phyloP scores from a whole-genome alignment of 2,797 vertebrate genomes.

The Coranthus polyacanthus region DNA sequence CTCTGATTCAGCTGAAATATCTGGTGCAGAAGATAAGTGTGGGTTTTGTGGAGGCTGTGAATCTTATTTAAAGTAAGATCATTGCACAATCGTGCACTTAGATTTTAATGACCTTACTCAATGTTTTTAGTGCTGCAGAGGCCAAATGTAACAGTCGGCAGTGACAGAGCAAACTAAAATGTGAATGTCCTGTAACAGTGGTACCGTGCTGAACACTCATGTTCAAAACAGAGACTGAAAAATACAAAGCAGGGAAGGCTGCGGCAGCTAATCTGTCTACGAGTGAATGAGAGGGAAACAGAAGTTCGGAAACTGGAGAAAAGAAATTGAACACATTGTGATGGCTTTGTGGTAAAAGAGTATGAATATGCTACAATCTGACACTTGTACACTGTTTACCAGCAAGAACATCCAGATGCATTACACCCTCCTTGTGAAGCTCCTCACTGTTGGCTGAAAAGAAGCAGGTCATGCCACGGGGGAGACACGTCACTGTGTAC shows the following conservation, averaged over 20 bases:
- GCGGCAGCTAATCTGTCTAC: conserved; percentile 13
- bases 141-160: conserved; percentile 20
- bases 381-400: conserved; percentile 39
- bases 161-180: conserved; percentile 24
- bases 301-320: conserved; percentile 47
- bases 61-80: conserved; percentile 23
- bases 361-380: conserved; percentile 49
- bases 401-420: conserved; percentile 36
- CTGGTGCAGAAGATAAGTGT: not conserved
- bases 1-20: conserved; percentile 21
- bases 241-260: conserved; percentile 34
- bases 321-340: conserved; percentile 56
- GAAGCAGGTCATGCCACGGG: conserved; percentile 56
- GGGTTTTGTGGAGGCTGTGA: not conserved
- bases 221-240: conserved; percentile 36
- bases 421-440: conserved; percentile 34
- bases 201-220: conserved; percentile 15
- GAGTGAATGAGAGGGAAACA: conserved; percentile 44
- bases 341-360: conserved; percentile 25
- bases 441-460: conserved; percentile 29
- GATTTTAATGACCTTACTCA: not conserved
- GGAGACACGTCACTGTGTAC: conserved; percentile 41
- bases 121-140: conserved; percentile 11
- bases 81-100: conserved; percentile 3
- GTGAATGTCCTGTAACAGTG: conserved; percentile 32